These are phyloP conservation scores for Pithys albifrons DNA, from an alignment of 2,113 vertebrate genomes.

Conservation along the genomic window DNA sequence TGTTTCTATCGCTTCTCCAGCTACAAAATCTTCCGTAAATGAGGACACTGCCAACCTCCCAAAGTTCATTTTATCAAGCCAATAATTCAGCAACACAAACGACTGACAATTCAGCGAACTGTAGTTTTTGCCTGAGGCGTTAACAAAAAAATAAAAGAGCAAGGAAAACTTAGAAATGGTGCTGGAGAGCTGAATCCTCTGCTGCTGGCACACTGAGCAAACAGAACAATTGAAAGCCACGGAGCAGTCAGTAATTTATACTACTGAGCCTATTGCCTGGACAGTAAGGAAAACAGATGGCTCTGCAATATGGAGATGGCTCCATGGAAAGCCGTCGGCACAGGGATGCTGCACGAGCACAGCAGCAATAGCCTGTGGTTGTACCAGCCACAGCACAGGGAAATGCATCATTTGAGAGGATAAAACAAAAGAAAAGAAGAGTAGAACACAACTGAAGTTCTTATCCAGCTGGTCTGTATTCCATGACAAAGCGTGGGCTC, in stretches of 20 bases:
- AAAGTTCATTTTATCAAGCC: background rate
- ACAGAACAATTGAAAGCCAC: constrained; percentile 46
- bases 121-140: constrained; percentile 39
- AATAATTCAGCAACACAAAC: constrained; percentile 45
- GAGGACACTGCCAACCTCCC: background rate
- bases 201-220: constrained; percentile 28
- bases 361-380: background rate
- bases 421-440: background rate
- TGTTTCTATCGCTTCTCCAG: background rate
- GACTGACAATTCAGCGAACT: constrained; percentile 57
- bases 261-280: constrained; percentile 38
- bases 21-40: background rate
- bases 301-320: constrained; percentile 53
- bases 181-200: constrained; percentile 45
- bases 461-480: background rate
- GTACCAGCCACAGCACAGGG: background rate
- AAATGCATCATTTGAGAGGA: background rate
- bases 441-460: background rate
- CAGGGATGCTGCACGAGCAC: background rate
- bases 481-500: background rate
- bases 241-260: constrained; percentile 4
- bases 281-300: constrained; percentile 61
- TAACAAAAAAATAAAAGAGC: constrained; percentile 35
- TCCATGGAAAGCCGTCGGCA: background rate
- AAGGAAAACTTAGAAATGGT: constrained; percentile 60